Evolutionary conservation across 2,113 vertebrate genomes (phyloP).

Genomic region (Pelusios castaneus): DNA sequence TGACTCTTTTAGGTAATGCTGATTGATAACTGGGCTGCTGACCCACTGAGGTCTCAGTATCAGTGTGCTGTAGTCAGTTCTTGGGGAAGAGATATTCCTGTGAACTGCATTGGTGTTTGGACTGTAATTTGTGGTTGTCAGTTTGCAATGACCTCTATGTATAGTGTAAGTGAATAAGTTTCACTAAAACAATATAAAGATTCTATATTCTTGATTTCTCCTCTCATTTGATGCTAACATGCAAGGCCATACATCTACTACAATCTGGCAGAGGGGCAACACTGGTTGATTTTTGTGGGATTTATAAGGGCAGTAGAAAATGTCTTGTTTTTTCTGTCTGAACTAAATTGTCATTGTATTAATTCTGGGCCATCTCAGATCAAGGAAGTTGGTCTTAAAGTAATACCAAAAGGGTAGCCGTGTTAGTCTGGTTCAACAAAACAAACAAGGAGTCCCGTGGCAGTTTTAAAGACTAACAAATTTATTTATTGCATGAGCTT

Average conservation of each 20-base stretch:
- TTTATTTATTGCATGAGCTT: too few species aligned
- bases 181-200: fast-evolving
- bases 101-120: neutral
- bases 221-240: neutral
- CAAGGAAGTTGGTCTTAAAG: neutral
- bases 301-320: neutral
- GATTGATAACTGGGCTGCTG: too few species aligned
- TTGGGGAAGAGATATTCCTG: neutral
- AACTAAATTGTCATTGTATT: neutral
- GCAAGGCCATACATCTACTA: neutral
- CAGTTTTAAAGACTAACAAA: too few species aligned
- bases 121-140: too few species aligned
- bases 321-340: neutral
- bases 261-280: neutral
- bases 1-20: too few species aligned
- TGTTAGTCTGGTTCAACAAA: too few species aligned
- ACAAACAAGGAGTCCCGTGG: too few species aligned
- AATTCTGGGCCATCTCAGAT: neutral
- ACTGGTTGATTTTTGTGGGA: neutral
- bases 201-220: neutral
- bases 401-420: too few species aligned
- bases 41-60: too few species aligned
- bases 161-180: neutral
- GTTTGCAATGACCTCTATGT: fast-evolving
- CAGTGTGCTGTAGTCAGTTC: neutral